Conservation (phyloP, 2,113 vertebrate genomes). For the Symphodus melops region DNA sequence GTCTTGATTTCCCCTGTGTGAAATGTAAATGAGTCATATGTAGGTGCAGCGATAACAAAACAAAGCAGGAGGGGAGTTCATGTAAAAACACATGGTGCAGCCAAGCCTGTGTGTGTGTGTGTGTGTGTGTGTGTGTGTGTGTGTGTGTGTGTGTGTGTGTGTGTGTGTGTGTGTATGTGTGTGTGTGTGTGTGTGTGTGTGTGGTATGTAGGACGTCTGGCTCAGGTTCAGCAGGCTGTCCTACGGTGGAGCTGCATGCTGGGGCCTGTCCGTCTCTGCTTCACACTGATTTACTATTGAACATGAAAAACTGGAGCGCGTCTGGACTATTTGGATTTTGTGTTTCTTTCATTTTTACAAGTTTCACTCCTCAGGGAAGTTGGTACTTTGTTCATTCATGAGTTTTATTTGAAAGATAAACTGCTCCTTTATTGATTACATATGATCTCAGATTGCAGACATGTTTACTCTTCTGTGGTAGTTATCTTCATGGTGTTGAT, state of each 20-base stretch:
- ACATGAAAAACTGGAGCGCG: not conserved
- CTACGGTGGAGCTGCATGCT: constrained; percentile 41
- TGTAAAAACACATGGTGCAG: constrained; percentile 1
- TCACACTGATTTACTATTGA: not conserved
- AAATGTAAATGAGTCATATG: not conserved
- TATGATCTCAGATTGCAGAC: too few species aligned
- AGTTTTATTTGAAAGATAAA: not conserved
- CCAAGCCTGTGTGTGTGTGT: not conserved
- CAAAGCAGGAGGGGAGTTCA: not conserved
- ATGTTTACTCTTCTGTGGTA: too few species aligned
- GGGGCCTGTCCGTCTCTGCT: constrained; percentile 43
- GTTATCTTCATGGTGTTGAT: not conserved
- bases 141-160: not conserved
- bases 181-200: not conserved
- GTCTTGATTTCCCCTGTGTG: too few species aligned
- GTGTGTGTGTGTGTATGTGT: constrained; percentile 17
- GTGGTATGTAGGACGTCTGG: constrained; percentile 22
- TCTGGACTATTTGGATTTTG: constrained; percentile 20
- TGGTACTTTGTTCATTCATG: too few species aligned
- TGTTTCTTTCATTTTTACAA: not conserved
- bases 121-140: too few species aligned
- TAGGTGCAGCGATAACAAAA: not conserved
- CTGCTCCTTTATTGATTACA: too few species aligned
- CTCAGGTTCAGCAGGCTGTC: constrained; percentile 41
- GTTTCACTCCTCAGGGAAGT: not conserved